Percentiles rank a stretch among this genome's conserved stretches.
phyloP scores from a whole-genome alignment of 2,888 invertebrate genomes.

The Leptinotarsa haldemani region DNA sequence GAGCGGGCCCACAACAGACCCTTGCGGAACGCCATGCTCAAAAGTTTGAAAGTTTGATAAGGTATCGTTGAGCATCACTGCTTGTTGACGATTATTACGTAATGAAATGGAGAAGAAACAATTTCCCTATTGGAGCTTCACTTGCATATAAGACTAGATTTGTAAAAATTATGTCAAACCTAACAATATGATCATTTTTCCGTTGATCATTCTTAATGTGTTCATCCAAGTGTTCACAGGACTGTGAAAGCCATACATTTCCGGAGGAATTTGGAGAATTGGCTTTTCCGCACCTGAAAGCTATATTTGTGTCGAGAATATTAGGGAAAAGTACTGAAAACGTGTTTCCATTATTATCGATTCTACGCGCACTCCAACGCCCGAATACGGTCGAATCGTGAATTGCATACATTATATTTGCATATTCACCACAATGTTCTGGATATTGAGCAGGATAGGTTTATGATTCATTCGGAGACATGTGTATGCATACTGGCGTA shows the following conservation, averaged over 20 bases:
- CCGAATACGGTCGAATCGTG: not conserved
- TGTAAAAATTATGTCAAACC: not conserved
- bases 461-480: not conserved
- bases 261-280: not conserved
- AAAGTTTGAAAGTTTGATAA: too few species aligned
- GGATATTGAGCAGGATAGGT: slow-evolving; percentile 8
- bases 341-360: not conserved
- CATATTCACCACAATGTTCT: slow-evolving; percentile 15
- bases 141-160: too few species aligned
- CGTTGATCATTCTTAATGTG: too few species aligned
- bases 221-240: too few species aligned
- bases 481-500: not conserved
- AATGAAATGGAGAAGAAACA: too few species aligned
- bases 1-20: too few species aligned
- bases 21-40: too few species aligned
- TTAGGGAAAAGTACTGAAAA: not conserved
- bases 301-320: not conserved
- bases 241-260: too few species aligned
- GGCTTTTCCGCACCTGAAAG: not conserved
- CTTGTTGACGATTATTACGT: too few species aligned
- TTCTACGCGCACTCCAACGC: not conserved
- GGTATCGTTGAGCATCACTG: too few species aligned
- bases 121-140: too few species aligned
- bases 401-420: not conserved
- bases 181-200: too few species aligned